phyloP scores from a whole-genome alignment of 2,113 vertebrate genomes.

The Martes martes region DNA sequence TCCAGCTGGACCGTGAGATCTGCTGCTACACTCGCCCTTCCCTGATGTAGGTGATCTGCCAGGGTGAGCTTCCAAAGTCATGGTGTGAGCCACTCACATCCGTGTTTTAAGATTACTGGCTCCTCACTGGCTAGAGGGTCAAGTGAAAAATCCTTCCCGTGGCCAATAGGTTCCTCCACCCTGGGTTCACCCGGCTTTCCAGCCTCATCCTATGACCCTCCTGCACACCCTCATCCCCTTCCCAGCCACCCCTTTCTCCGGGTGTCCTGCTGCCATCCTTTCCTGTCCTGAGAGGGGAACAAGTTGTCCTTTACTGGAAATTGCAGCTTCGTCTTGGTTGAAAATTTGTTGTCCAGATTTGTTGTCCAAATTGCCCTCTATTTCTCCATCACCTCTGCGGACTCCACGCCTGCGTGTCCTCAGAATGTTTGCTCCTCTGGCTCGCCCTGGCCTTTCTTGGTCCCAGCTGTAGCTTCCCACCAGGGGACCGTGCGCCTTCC shows the following conservation, averaged over 20 bases:
- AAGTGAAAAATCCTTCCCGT: fast-evolving
- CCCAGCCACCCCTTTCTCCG: neutral
- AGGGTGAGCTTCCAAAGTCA: neutral
- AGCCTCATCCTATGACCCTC: neutral
- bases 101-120: neutral
- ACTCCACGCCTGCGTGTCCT: neutral
- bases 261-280: fast-evolving
- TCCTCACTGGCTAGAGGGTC: neutral
- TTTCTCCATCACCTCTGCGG: neutral
- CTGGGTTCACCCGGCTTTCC: neutral
- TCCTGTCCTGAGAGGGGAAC: neutral
- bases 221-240: too few relatives aligned
- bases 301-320: neutral
- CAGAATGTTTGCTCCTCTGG: neutral
- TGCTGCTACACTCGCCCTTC: fast-evolving
- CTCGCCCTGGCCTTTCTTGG: neutral
- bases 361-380: neutral
- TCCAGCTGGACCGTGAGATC: fast-evolving
- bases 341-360: neutral
- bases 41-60: neutral
- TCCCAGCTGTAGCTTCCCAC: neutral
- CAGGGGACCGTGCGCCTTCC: too few relatives aligned
- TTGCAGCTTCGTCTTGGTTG: neutral
- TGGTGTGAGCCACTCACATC: neutral
- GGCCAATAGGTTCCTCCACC: neutral